A percentile compares a stretch with the other conserved stretches of the same genome.
Conservation (phyloP, 1,140 invertebrate species). For the Brachionus asplanchnoidis region DNA sequence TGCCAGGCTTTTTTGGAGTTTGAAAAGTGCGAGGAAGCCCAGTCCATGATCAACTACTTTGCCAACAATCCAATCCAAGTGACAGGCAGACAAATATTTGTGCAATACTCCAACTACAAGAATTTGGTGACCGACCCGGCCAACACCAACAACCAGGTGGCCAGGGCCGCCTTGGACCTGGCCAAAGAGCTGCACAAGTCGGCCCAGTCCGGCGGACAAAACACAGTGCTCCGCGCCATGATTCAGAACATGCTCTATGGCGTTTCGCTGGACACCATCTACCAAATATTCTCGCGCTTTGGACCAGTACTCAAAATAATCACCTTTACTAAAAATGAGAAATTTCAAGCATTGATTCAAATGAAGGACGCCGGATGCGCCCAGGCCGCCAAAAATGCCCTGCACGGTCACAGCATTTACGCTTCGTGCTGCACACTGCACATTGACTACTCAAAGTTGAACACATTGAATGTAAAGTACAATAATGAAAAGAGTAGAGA, state of each 20-base stretch:
- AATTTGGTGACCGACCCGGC: constrained; percentile 58
- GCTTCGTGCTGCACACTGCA: constrained; percentile 90
- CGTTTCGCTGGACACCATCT: constrained; percentile 16
- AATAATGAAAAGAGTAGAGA: constrained; percentile 99
- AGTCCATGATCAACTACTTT: constrained; percentile 86
- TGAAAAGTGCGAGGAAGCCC: constrained; percentile 80
- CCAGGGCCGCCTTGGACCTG: constrained; percentile 72
- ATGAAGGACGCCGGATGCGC: constrained; percentile 34
- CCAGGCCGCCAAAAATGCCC: constrained; percentile 60
- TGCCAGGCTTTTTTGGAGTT: constrained; percentile 93
- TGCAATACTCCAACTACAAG: constrained; percentile 92
- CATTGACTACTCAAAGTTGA: constrained; percentile 93
- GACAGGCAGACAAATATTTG: constrained; percentile 81
- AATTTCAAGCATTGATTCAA: constrained; percentile 42
- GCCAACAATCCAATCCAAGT: constrained; percentile 69
- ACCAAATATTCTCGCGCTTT: constrained; percentile 37
- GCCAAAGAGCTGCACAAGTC: constrained; percentile 45
- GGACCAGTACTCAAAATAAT: constrained; percentile 41
- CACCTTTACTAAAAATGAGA: constrained; percentile 42
- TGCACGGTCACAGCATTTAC: constrained; percentile 94
- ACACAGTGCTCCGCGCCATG: constrained; percentile 59
- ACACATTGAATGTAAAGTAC: constrained; percentile 94
- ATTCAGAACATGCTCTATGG: constrained; percentile 22
- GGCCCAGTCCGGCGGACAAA: constrained; percentile 75
- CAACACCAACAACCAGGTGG: constrained; percentile 61